Conservation (phyloP, 2,888 invertebrate genomes). For the Catocala nupta region DNA sequence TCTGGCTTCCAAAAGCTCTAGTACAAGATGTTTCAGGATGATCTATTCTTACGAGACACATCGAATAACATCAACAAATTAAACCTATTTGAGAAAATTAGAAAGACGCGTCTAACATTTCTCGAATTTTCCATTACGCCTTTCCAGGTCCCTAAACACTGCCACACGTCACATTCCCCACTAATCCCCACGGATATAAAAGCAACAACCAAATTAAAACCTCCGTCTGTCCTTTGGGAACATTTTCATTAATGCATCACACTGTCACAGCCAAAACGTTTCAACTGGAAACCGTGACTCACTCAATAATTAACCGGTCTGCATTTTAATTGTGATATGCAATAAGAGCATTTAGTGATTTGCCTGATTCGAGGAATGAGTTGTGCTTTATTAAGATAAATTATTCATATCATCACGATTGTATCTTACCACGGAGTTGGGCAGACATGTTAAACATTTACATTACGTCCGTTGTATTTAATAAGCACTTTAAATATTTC, state of each 20-base stretch:
- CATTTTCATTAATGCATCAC: constrained; percentile 11
- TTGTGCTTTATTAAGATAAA: not conserved
- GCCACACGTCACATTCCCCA: not conserved
- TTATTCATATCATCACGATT: not conserved
- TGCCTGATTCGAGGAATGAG: constrained; percentile 8
- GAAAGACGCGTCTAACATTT: too few species aligned
- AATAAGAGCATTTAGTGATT: constrained; percentile 6
- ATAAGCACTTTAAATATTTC: too few species aligned
- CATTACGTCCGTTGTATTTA: too few species aligned
- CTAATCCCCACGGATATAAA: not conserved
- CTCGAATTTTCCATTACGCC: too few species aligned
- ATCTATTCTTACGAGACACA: too few species aligned
- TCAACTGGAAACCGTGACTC: constrained; percentile 19
- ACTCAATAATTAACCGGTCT: constrained; percentile 48
- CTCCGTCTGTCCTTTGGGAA: constrained; percentile 5
- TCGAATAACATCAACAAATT: too few species aligned
- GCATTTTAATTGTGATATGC: constrained; percentile 47
- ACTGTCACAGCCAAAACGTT: constrained; percentile 6
- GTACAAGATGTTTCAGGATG: too few species aligned
- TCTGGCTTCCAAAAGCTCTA: too few species aligned
- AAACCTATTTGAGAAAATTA: too few species aligned
- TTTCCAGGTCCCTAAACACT: not conserved
- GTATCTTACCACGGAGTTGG: too few species aligned
- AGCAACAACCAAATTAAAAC: constrained; percentile 2
- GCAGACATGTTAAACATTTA: too few species aligned